A percentile compares a stretch with the other conserved stretches of the same genome.
Conservation (phyloP, 2,113 vertebrate genomes). For the Leptosomus discolor region DNA sequence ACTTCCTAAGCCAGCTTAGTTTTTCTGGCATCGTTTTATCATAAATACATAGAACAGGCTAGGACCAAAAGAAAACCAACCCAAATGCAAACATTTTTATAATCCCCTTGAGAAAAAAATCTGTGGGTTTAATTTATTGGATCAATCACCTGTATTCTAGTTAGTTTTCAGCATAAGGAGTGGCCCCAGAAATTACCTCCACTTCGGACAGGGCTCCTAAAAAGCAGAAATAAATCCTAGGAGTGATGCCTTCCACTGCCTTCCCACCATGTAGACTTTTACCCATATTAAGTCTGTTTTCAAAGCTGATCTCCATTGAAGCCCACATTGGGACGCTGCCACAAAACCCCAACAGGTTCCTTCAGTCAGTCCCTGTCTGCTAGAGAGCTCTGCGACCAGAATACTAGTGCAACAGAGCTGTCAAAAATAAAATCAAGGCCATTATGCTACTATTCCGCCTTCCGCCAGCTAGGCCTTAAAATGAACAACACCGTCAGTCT, state of each 20-base stretch:
- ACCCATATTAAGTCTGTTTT: not conserved
- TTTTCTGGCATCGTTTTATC: not conserved
- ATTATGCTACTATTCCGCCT: not conserved
- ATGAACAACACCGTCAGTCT: accelerated
- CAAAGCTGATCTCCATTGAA: not conserved
- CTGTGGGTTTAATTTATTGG: not conserved
- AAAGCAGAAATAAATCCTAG: not conserved
- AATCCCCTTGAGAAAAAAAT: not conserved
- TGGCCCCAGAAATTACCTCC: not conserved
- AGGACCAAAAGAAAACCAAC: not conserved
- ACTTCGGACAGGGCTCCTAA: not conserved
- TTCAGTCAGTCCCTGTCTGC: not conserved
- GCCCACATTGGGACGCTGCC: not conserved
- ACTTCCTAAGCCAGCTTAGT: not conserved
- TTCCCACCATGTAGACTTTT: not conserved
- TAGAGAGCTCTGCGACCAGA: accelerated
- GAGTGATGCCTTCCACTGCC: accelerated
- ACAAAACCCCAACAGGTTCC: not conserved
- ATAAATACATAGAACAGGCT: not conserved
- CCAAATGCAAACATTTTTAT: not conserved
- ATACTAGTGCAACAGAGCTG: not conserved
- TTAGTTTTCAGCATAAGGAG: not conserved
- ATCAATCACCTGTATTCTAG: not conserved
- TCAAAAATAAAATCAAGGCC: not conserved
- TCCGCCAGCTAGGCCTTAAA: not conserved